Evolutionary conservation across 2,888 invertebrate species (phyloP).

Genomic region (Apodemia hepburni): DNA sequence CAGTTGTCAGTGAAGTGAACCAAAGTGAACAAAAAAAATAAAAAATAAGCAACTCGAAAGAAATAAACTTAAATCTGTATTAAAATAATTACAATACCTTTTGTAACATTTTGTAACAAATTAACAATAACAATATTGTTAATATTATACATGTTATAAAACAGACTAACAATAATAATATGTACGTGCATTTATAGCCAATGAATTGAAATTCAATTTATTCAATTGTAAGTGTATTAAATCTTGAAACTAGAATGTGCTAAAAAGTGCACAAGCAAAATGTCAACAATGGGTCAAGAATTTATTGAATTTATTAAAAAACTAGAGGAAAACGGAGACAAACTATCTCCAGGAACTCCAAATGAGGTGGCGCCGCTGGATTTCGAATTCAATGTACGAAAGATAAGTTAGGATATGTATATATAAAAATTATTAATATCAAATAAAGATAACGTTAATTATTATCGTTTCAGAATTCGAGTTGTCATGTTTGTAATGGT

Average conservation of each 20-base stretch:
- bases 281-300: conserved; percentile 63
- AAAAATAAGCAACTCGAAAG: no score
- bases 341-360: conserved; percentile 48
- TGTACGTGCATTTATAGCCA: not conserved
- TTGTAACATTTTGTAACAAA: no score
- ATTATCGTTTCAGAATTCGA: conserved; percentile 78
- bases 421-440: not conserved
- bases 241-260: not conserved
- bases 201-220: not conserved
- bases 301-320: conserved; percentile 62
- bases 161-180: not conserved
- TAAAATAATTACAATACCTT: no score
- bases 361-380: conserved; percentile 51
- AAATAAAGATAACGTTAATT: no score
- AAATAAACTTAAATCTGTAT: no score
- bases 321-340: conserved; percentile 67
- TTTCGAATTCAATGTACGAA: conserved; percentile 64
- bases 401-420: not conserved
- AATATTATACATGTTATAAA: no score
- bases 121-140: no score
- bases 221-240: not conserved
- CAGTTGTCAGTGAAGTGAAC: no score
- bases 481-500: conserved; percentile 93
- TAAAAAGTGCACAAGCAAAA: conserved; percentile 32
- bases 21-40: no score